Percentiles rank a stretch among this genome's conserved stretches.
phyloP scores from a whole-genome alignment of 1,140 invertebrate species.

The Diabrotica undecimpunctata region DNA sequence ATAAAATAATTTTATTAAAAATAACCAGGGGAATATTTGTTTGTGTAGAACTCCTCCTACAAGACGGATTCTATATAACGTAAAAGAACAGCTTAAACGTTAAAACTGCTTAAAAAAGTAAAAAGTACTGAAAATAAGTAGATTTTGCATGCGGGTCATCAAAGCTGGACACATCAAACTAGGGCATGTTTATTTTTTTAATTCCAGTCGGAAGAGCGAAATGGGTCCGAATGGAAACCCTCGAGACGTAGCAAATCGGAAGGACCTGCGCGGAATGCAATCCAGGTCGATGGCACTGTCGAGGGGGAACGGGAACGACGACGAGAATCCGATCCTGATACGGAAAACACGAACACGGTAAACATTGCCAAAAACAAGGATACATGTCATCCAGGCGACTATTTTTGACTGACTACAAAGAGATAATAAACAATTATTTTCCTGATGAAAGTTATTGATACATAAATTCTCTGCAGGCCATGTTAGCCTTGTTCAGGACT shows the following conservation, averaged over 20 bases:
- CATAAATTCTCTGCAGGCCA: too few species aligned
- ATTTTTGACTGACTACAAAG: neutral
- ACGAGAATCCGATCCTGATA: constrained; percentile 45
- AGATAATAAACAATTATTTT: neutral
- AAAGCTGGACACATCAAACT: neutral
- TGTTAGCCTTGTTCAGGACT: too few species aligned
- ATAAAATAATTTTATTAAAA: too few species aligned
- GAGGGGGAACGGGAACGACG: constrained; percentile 33
- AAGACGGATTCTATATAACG: too few species aligned
- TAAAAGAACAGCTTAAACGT: too few species aligned
- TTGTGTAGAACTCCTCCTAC: too few species aligned
- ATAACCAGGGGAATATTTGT: too few species aligned
- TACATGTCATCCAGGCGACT: neutral
- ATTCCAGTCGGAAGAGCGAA: constrained; percentile 57
- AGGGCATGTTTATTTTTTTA: constrained; percentile 32
- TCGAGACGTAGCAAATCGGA: constrained; percentile 69
- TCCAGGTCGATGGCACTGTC: constrained; percentile 37
- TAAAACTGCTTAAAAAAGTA: too few species aligned
- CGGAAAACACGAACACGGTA: constrained; percentile 45
- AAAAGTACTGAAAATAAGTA: neutral
- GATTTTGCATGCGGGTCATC: neutral
- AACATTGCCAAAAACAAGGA: constrained; percentile 5
- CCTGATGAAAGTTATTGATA: too few species aligned
- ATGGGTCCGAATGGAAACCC: constrained; percentile 47
- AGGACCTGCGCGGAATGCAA: constrained; percentile 55